Evolutionary conservation across 2,797 vertebrate species (phyloP).

Genomic region (Acanthis flammea): DNA sequence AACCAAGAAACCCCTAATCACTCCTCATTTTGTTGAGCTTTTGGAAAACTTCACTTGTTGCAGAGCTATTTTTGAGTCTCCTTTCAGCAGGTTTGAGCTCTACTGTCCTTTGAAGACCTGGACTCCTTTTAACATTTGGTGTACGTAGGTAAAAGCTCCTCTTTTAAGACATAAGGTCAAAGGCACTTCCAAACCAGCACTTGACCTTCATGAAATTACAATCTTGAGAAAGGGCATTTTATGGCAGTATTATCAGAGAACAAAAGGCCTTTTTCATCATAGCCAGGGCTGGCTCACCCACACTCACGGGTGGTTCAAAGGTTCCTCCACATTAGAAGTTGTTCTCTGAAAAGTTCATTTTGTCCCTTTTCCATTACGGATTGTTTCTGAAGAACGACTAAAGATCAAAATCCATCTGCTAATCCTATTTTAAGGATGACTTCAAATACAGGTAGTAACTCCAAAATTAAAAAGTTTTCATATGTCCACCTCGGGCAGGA

Average conservation of each 20-base stretch:
- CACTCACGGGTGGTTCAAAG: neutral
- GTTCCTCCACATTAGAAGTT: neutral
- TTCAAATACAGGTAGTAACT: neutral
- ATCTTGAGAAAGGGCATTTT: constrained; percentile 18
- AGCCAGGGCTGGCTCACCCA: neutral
- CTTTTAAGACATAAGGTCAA: constrained; percentile 36
- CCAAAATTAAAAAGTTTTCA: neutral
- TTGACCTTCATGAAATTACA: constrained; percentile 1
- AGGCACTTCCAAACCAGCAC: constrained; percentile 30
- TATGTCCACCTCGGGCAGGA: neutral
- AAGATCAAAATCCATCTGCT: constrained; percentile 23
- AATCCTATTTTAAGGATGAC: neutral
- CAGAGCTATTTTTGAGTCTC: neutral
- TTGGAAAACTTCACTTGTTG: neutral
- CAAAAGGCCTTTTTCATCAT: constrained; percentile 6
- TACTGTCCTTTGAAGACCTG: neutral
- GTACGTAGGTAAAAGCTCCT: neutral
- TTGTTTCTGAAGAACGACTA: neutral
- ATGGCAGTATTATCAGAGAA: neutral
- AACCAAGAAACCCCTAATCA: neutral
- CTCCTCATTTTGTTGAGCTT: neutral
- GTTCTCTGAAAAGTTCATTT: constrained; percentile 37
- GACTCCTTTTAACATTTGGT: constrained; percentile 13
- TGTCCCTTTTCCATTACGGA: neutral
- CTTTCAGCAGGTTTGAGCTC: neutral